Conservation (phyloP, 2,797 vertebrate genomes). For the Limosa lapponica region DNA sequence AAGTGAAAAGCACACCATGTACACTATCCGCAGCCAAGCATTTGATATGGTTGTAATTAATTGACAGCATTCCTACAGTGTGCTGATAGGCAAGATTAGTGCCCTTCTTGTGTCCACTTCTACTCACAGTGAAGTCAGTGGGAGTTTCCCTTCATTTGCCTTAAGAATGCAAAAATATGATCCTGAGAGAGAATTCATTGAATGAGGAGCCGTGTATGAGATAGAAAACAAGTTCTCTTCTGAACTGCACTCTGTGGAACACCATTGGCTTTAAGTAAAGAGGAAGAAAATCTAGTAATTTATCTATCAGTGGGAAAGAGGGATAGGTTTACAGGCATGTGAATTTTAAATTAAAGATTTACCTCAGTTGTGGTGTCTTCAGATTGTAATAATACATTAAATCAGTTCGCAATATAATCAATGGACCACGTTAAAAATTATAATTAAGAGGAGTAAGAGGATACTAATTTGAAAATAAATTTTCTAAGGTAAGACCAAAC, state of each 20-base stretch:
- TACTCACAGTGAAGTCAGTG: neutral
- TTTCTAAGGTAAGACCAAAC: neutral
- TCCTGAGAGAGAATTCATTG: neutral
- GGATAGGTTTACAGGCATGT: neutral
- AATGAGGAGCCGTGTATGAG: neutral
- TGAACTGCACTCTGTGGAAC: neutral
- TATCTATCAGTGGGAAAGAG: neutral
- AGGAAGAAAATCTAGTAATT: neutral
- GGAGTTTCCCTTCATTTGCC: neutral
- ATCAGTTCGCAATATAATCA: neutral
- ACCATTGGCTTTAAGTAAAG: neutral
- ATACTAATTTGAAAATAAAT: neutral
- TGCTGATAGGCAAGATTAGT: neutral
- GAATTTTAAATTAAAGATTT: neutral
- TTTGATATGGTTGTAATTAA: constrained; percentile 44
- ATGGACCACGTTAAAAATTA: neutral
- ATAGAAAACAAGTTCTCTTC: neutral
- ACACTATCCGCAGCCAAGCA: neutral
- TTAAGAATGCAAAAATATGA: neutral
- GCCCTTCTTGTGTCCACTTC: neutral
- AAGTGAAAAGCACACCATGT: neutral
- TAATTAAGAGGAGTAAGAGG: neutral
- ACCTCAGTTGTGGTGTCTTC: neutral
- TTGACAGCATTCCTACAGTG: constrained; percentile 24
- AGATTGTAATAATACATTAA: neutral